Conservation (phyloP, 2,797 vertebrate species). For the Cheracebus regulus region DNA sequence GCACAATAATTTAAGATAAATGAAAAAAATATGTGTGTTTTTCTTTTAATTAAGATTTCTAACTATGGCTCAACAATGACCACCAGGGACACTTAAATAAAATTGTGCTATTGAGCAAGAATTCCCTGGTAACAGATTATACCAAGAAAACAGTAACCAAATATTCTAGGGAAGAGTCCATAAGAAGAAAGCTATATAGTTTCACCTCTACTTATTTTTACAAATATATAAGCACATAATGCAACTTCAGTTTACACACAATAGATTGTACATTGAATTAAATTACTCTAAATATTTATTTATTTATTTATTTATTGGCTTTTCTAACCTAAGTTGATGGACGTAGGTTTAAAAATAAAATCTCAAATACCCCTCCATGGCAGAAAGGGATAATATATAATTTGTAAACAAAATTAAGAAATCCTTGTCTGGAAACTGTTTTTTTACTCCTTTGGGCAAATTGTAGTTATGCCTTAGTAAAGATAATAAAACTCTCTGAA, state of each 20-base stretch:
- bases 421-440: background rate
- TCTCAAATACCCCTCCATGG: background rate
- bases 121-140: background rate
- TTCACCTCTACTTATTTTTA: background rate
- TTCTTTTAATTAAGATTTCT: slow-evolving; percentile 9
- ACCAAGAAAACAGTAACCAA: background rate
- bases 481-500: background rate
- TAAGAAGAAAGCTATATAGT: background rate
- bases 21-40: background rate
- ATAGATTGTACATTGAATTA: background rate
- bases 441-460: background rate
- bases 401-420: background rate
- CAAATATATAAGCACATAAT: background rate
- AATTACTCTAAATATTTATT: background rate
- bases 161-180: background rate
- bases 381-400: background rate
- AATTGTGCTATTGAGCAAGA: background rate
- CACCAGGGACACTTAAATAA: background rate
- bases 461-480: background rate
- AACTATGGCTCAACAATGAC: background rate
- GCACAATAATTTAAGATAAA: background rate
- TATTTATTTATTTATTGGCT: background rate
- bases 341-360: background rate
- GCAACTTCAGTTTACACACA: background rate
- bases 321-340: background rate